Evolutionary conservation across 2,888 invertebrate species (phyloP), one percentile per base, ranked within the genome.

Genomic region (Xestia xanthographa): DNA sequence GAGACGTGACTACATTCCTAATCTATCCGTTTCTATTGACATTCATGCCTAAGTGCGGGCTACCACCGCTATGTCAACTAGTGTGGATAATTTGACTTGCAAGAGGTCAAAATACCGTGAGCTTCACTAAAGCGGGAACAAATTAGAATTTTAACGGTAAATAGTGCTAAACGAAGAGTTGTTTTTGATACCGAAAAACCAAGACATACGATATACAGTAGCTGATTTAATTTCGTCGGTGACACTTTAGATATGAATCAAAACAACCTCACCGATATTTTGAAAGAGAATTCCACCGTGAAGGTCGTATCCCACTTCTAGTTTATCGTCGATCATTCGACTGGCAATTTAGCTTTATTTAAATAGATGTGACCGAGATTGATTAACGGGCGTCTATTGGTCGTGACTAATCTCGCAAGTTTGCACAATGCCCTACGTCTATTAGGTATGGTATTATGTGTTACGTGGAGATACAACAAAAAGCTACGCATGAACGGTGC

Each of bases 301-400:
- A 85, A 85, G 83, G 83, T 77, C 67, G 63, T 73, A 86, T 75
- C 56, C 78, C 67, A 82, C 50, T 69, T 77, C 62, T 60, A 77
- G 58, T 77, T 86, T 80, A 82, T 82, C 73, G 72, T 38, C 41
- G 70, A 80, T 79, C 77, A 77, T 80, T 87, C 82, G 78, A 85
- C 85, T 80, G 84, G 67, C 72, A 79, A 86, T 86, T 81, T 83
- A 72, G 77, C 63, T 74, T 79, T 72, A 81, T 83, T 83, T 72
- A 80, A 85, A 86, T 87, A 29, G 73, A 83, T 86, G 85, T 87
- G 85, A 85, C 80, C 83, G 82, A 80, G 77, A 85, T 84, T 72
- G 77, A 83, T 85, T 82, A 82, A 72, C 70, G 62, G 70, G 66
- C 53, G 72, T 50, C 66, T 66, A 74, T 76, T 80, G 66, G 60